phyloP scores from a whole-genome alignment of 1,140 invertebrate species.

The Aethina tumida region DNA sequence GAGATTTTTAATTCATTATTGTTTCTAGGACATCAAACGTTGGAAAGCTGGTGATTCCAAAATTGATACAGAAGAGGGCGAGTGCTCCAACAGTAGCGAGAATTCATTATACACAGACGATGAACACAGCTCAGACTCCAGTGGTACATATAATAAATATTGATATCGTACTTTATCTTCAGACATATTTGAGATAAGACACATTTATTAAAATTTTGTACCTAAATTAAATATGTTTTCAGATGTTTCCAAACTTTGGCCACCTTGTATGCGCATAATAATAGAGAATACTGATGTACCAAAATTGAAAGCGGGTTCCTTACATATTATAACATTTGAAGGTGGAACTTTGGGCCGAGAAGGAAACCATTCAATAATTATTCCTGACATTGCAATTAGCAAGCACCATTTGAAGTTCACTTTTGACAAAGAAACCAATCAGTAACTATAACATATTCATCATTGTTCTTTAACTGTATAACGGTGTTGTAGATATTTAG shows the following conservation, averaged over 20 bases:
- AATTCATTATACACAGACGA: constrained; percentile 12
- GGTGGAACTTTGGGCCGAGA: constrained; percentile 80
- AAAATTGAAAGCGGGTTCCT: constrained; percentile 60
- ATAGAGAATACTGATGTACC: constrained; percentile 61
- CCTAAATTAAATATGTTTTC: constrained; percentile 27
- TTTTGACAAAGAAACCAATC: constrained; percentile 51
- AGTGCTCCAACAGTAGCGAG: constrained; percentile 45
- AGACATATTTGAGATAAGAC: neutral
- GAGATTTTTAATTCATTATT: constrained; percentile 39
- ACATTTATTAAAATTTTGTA: constrained; percentile 10
- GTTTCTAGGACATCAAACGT: constrained; percentile 36
- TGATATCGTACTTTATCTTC: constrained; percentile 4
- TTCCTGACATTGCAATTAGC: constrained; percentile 73
- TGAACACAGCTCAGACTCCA: constrained; percentile 18
- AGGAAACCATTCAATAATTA: constrained; percentile 61
- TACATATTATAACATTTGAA: constrained; percentile 78
- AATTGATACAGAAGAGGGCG: constrained; percentile 50
- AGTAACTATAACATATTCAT: no score
- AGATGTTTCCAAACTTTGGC: constrained; percentile 64
- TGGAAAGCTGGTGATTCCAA: constrained; percentile 19
- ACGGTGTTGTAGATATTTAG: constrained; percentile 53
- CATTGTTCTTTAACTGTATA: no score
- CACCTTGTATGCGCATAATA: constrained; percentile 81
- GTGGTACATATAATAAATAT: constrained; percentile 19
- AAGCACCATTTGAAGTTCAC: constrained; percentile 61